Evolutionary conservation across 2,888 invertebrate genomes (phyloP).

Genomic region (Aphrophora alni): DNA sequence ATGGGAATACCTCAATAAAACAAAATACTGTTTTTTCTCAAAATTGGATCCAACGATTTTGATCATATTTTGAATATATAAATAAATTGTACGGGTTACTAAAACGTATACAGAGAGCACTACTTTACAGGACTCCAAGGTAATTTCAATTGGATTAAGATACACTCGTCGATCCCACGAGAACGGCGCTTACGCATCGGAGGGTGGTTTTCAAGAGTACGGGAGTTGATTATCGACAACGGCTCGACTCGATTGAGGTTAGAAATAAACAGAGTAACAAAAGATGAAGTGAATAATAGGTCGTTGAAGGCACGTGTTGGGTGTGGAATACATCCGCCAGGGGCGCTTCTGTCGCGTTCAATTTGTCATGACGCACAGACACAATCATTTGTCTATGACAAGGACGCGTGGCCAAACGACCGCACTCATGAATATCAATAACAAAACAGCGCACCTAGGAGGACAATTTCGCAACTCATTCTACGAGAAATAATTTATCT

Average conservation of each 20-base stretch:
- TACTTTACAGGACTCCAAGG: too few species aligned
- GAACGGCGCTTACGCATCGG: neutral
- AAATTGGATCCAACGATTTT: too few species aligned
- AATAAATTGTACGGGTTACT: too few species aligned
- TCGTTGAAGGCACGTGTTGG: neutral
- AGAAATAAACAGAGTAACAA: slow-evolving; percentile 2
- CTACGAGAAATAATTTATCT: too few species aligned
- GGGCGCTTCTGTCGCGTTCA: slow-evolving; percentile 2
- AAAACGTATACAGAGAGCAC: too few species aligned
- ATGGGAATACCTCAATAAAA: too few species aligned
- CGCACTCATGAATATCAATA: neutral
- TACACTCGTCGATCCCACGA: neutral
- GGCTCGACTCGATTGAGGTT: neutral
- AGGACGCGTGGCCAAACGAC: neutral
- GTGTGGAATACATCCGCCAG: neutral
- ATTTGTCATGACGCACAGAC: slow-evolving; percentile 5
- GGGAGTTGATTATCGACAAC: neutral
- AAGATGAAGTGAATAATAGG: slow-evolving; percentile 9
- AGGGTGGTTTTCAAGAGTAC: neutral
- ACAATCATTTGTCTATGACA: neutral
- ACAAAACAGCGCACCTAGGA: neutral
- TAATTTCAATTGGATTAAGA: neutral
- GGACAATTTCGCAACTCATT: neutral
- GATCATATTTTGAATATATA: too few species aligned
- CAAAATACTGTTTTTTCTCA: too few species aligned